Conservation (phyloP, 2,888 invertebrate species). For the Cyaniris semiargus region DNA sequence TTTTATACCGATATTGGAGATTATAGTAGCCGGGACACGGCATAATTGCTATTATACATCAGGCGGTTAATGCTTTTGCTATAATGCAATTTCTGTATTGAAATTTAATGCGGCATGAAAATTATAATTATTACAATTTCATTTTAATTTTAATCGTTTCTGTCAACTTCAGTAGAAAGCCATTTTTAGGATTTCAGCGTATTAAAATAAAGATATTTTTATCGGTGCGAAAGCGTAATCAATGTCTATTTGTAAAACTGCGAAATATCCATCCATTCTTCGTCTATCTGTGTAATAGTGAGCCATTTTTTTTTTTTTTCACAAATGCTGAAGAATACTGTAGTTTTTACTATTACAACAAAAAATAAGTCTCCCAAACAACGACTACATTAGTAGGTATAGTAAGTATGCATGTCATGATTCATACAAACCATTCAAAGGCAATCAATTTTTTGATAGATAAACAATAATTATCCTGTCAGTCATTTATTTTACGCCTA, state of each 20-base stretch:
- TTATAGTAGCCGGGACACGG: conserved; percentile 41
- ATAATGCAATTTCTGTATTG: conserved; percentile 37
- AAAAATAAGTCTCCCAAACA: too few relatives aligned
- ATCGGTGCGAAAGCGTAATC: too few relatives aligned
- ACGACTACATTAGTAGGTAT: too few relatives aligned
- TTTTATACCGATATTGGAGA: conserved; percentile 44
- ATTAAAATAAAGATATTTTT: neutral
- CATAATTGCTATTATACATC: conserved; percentile 43
- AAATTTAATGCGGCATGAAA: conserved; percentile 34
- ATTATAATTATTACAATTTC: conserved; percentile 12
- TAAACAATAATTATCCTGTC: neutral
- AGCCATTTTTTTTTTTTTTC: too few relatives aligned
- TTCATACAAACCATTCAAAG: neutral
- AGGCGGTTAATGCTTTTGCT: conserved; percentile 40
- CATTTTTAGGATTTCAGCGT: neutral
- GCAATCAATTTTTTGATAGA: neutral
- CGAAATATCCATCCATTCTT: too few relatives aligned
- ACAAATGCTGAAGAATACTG: too few relatives aligned
- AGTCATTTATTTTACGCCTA: neutral
- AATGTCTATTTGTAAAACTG: too few relatives aligned
- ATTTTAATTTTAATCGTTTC: neutral
- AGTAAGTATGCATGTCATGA: neutral
- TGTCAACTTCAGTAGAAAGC: neutral
- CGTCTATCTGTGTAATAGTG: too few relatives aligned
- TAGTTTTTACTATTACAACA: too few relatives aligned